Conservation (phyloP, 2,797 vertebrate genomes). For the Alosa sapidissima region DNA sequence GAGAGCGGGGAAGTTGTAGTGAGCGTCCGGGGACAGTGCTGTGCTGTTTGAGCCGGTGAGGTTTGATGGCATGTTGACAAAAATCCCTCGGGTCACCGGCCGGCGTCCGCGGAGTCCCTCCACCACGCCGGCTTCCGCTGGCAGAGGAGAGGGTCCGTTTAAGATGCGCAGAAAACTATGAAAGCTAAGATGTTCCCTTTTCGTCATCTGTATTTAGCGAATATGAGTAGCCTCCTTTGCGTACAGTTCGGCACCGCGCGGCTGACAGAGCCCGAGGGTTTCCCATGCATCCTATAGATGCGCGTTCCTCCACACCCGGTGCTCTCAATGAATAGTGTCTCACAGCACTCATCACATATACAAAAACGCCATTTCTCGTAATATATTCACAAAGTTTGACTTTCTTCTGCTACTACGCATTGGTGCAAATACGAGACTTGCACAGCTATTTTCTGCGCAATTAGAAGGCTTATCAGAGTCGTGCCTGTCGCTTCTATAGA, state of each 20-base stretch:
- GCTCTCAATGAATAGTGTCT: too few relatives aligned
- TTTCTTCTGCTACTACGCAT: not conserved
- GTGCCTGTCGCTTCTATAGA: constrained; percentile 57
- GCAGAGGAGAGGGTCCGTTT: too few relatives aligned
- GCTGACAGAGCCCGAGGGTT: not conserved
- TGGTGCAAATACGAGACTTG: not conserved
- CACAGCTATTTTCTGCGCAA: not conserved
- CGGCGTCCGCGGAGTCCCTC: constrained; percentile 47
- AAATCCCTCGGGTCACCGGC: constrained; percentile 37
- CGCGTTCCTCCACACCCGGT: too few relatives aligned
- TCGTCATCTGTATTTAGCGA: not conserved
- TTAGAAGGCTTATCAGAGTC: constrained; percentile 42
- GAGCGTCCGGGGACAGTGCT: not conserved
- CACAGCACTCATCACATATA: not conserved
- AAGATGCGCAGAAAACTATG: not conserved
- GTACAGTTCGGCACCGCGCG: too few relatives aligned
- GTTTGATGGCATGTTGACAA: constrained; percentile 72
- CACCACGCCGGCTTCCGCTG: not conserved
- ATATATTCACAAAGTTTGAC: not conserved
- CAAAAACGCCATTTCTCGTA: not conserved
- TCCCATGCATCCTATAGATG: not conserved
- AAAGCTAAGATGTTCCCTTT: not conserved
- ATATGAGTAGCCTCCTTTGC: not conserved
- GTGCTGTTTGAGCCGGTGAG: constrained; percentile 52
- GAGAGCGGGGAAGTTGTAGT: constrained; percentile 77